Conservation (phyloP, 2,888 invertebrate genomes). For the Temnothorax unifasciatus region DNA sequence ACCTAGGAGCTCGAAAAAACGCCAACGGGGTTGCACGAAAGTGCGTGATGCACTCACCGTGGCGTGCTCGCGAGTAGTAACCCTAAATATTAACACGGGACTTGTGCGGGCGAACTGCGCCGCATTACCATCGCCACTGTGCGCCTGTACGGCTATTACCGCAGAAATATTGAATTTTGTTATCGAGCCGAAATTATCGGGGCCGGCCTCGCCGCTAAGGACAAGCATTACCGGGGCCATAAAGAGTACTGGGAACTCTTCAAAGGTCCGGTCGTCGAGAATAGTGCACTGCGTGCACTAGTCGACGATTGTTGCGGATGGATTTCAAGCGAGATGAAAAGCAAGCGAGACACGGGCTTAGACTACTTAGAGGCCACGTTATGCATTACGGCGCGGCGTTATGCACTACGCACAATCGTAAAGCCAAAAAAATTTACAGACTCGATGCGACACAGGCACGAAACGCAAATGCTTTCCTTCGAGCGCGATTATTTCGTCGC, state of each 20-base stretch:
- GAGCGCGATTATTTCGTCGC: slow-evolving; percentile 36
- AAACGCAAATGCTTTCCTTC: slow-evolving; percentile 9
- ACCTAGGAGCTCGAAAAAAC: slow-evolving; percentile 66
- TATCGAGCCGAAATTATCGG: slow-evolving; percentile 80
- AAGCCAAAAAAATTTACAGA: slow-evolving; percentile 29
- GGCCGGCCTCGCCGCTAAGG: slow-evolving; percentile 69
- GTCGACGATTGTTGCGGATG: neutral
- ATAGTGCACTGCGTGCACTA: neutral
- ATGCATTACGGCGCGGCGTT: slow-evolving; percentile 21
- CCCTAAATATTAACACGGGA: slow-evolving; percentile 83
- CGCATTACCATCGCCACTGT: slow-evolving; percentile 78
- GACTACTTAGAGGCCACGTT: neutral
- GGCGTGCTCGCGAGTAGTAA: slow-evolving; percentile 82
- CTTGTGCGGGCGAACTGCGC: slow-evolving; percentile 78
- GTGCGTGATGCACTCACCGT: slow-evolving; percentile 81
- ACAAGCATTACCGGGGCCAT: slow-evolving; percentile 73
- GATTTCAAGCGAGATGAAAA: slow-evolving; percentile 20
- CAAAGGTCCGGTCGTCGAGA: slow-evolving; percentile 24
- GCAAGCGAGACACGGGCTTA: slow-evolving; percentile 12
- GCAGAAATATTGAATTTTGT: slow-evolving; percentile 83
- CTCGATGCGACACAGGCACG: slow-evolving; percentile 33
- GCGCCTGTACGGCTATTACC: slow-evolving; percentile 72
- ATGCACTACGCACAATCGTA: slow-evolving; percentile 8
- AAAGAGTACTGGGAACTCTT: slow-evolving; percentile 59
- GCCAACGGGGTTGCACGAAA: slow-evolving; percentile 67